These are phyloP conservation scores for Pantherophis guttatus DNA, from an alignment of 2,113 vertebrate species.

Conservation along the genomic window DNA sequence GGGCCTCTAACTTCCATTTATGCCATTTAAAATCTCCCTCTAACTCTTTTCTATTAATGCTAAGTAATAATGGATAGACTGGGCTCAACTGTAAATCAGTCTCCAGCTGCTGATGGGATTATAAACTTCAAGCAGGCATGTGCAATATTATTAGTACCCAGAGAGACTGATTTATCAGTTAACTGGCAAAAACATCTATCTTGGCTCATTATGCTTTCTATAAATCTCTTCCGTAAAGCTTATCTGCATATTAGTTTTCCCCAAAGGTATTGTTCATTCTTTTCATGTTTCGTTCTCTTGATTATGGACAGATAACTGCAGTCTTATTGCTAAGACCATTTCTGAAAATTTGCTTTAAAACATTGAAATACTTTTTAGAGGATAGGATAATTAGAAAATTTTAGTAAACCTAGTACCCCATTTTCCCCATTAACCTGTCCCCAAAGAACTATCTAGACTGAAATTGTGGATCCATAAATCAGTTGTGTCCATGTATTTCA, in stretches of 20 bases:
- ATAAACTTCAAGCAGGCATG: constrained; percentile 47
- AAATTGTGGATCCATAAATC: neutral
- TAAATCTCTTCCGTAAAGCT: constrained; percentile 64
- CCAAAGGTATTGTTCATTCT: constrained; percentile 51
- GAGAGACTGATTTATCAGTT: constrained; percentile 60
- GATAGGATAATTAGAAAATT: neutral
- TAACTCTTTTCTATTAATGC: constrained; percentile 55
- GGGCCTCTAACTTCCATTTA: neutral
- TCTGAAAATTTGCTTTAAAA: constrained; percentile 20
- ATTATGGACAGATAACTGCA: constrained; percentile 29
- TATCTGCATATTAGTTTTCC: constrained; percentile 52
- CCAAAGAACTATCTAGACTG: neutral
- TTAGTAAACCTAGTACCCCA: neutral
- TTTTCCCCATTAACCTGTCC: neutral
- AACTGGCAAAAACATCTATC: constrained; percentile 60
- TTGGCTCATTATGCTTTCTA: constrained; percentile 55
- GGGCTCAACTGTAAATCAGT: constrained; percentile 58
- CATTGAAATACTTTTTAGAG: neutral
- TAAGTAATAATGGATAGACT: constrained; percentile 60
- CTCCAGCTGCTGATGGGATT: constrained; percentile 41
- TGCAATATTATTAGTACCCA: constrained; percentile 37
- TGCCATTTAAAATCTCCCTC: constrained; percentile 12
- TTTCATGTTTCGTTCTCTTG: constrained; percentile 31
- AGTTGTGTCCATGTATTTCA: neutral
- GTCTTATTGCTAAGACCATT: constrained; percentile 2